Evolutionary conservation across 2,797 vertebrate genomes (phyloP), one percentile per base, ranked within the genome.

Genomic region (Helostoma temminkii): DNA sequence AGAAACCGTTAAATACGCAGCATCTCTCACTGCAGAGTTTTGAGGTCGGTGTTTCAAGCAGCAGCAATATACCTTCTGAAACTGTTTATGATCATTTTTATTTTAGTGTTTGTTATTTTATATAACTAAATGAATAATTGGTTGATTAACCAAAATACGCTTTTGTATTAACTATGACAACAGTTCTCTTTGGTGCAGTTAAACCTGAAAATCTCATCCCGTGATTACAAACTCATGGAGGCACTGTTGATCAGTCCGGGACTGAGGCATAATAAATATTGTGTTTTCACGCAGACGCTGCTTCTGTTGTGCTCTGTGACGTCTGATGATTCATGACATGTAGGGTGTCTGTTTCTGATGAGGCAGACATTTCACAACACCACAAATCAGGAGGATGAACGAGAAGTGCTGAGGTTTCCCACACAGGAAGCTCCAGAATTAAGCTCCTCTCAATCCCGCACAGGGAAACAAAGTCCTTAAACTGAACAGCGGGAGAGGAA

Each of bases 391-490:
- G 61, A 65, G 63, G 67, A 72, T n/a, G 62, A 83, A 74, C 22
- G 24, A 74, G 61, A 54, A 57, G 67, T 22, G 80, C 50, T n/a
- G 48, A 78, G 66, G 65, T 57, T 77, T 79, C 76, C 84, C 81
- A 80, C 81, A 85, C 85, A 90, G 80, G 85, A 89, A 89, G 81
- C 80, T 74, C 78, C 62, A n/a, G 76, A 88, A 84, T 88, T 74
- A 71, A 89, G 88, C 82, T 84, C 74, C 77, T 75, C 36, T 39
- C 14, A 53, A 61, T 32, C 41, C 59, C 68, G 56, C 50, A 66
- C 56, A 45, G 79, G 79, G 77, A 62, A 78, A 80, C 69, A 80
- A 79, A 88, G 83, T 56, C 61, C 65, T 84, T 66, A 83, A 88
- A 78, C 21, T 18, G 69, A 81, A 56, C 83, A 81, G 86, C 71